Evolutionary conservation across 92 coral and sea anemone species (phyloP), one percentile per base, ranked within the genome.

Genomic region (Palythoa heliodiscus): DNA sequence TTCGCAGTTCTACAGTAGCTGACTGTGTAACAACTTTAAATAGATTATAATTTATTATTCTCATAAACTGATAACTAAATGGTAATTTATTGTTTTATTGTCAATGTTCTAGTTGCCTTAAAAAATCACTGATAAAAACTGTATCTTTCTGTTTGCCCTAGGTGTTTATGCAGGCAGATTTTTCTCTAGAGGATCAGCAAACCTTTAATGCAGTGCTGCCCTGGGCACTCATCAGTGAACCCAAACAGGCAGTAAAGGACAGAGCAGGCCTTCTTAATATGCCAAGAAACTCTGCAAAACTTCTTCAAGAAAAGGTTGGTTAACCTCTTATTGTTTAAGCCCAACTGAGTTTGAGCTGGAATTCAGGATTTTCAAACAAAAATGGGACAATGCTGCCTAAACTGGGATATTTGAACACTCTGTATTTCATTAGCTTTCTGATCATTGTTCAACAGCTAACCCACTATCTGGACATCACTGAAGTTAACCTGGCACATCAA

Each of bases 401-500:
- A 68, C 14, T 20, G 5, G 35, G 35, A 29, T 29, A 1, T 29
- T 29, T 29, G 35, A 1, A 29, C 35, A 29, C 1, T 29, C 35
- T 5, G 24, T n/a, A 7, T 48, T 23, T 19, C 29, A 24, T 48
- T 64, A 0, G 17, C 11, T 20, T 29, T 57, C 77, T 77, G 66
- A 0, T 35, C 22, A 13, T 76, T 38, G 0, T 7, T 47, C 61
- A 48, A 16, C 92, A 97, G 99, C 77, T 97, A 29, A 90, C 99
- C 1, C 97, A 97, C 88, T 97, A 95, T 83, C 89, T 97, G 91
- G 99, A 97, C 90, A 93, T 97, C 53, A 91, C 95, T 70, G 99
- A 97, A 63, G 98, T 97, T 83, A 93, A 95, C 87, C 91, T 97
- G 14, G 99, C 99, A 43, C 98, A 97, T 73, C 99, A 97, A 82